Evolutionary conservation across 2,888 invertebrate genomes (phyloP).

Genomic region (Tricholauxania praeusta): DNA sequence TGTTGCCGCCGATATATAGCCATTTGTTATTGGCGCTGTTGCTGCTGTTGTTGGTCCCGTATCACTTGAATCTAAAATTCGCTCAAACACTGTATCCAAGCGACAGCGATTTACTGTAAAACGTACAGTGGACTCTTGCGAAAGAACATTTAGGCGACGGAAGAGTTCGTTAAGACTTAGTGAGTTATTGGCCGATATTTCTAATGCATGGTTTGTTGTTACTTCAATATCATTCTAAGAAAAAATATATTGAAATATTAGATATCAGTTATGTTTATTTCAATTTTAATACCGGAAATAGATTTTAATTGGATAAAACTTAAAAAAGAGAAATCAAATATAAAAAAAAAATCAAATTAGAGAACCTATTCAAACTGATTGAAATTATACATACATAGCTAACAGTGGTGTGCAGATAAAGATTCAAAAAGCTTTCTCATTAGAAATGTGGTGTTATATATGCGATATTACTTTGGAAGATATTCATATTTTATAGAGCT

Average conservation of each 20-base stretch:
- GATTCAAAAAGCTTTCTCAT: too few relatives aligned
- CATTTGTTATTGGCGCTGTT: constrained; percentile 5
- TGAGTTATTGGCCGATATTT: constrained; percentile 39
- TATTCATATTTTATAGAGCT: too few relatives aligned
- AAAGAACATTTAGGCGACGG: constrained; percentile 50
- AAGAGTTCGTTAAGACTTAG: constrained; percentile 56
- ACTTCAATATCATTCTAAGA: constrained; percentile 41
- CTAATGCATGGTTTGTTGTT: constrained; percentile 15
- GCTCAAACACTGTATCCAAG: constrained; percentile 66
- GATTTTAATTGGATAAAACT: not conserved
- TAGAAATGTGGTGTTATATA: too few relatives aligned
- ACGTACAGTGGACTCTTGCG: constrained; percentile 50
- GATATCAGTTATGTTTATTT: too few relatives aligned
- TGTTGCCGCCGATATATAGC: constrained; percentile 45
- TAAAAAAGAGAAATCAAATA: not conserved
- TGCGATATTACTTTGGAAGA: too few relatives aligned
- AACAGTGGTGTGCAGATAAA: too few relatives aligned
- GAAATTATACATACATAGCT: too few relatives aligned
- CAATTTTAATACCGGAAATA: not conserved
- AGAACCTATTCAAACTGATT: too few relatives aligned
- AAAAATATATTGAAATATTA: not conserved
- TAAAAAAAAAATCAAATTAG: too few relatives aligned
- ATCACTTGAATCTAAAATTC: constrained; percentile 60
- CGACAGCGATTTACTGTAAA: constrained; percentile 64
- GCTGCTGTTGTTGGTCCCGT: not conserved